phyloP scores from a whole-genome alignment of 2,888 invertebrate genomes.

The Horisme vitalbata region DNA sequence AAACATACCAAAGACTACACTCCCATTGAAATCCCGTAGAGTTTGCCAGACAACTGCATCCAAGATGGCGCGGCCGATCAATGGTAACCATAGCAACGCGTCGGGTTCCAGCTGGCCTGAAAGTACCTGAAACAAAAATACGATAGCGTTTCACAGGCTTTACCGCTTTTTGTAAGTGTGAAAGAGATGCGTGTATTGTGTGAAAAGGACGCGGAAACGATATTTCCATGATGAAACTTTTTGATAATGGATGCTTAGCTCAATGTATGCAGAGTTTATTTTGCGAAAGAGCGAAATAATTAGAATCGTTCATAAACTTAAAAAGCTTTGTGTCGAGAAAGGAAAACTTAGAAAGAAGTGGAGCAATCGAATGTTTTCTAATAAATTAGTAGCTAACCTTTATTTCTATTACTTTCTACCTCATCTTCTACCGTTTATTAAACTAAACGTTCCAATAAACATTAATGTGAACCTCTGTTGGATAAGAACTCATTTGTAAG shows the following conservation, averaged over 20 bases:
- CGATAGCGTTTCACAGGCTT: conserved; percentile 24
- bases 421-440: no score
- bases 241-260: conserved; percentile 1
- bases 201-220: conserved; percentile 14
- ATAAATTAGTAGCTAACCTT: no score
- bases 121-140: conserved; percentile 31
- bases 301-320: no score
- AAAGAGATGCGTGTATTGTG: conserved; percentile 21
- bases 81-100: conserved; percentile 76
- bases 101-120: conserved; percentile 53
- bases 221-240: conserved; percentile 8
- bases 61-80: conserved; percentile 75
- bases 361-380: no score
- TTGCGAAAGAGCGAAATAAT: no score
- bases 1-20: conserved; percentile 11
- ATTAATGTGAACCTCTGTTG: no score
- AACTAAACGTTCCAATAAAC: no score
- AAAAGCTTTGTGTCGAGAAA: neutral
- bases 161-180: conserved; percentile 19
- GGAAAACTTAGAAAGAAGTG: no score
- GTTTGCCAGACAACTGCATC: conserved; percentile 69
- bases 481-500: no score
- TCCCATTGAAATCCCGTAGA: conserved; percentile 41
- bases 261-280: conserved; percentile 7
- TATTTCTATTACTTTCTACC: no score